Conservation (phyloP, 2,797 vertebrate species). For the Dicrostonyx torquatus region DNA sequence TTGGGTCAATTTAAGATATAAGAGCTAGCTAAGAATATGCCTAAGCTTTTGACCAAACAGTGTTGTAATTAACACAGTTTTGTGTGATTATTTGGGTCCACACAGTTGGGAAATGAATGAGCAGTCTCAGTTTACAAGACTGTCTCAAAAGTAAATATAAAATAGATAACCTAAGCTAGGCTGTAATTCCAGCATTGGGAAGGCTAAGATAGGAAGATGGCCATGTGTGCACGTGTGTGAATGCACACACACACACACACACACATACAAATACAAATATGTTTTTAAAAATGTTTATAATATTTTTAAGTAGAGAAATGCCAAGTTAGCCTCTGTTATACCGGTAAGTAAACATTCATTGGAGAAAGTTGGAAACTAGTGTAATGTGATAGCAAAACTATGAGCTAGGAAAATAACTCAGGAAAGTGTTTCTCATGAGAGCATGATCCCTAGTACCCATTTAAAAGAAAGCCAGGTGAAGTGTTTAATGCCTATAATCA, state of each 20-base stretch:
- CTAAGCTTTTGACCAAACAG: no score
- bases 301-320: not conserved
- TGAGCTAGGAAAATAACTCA: not conserved
- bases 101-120: no score
- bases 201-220: not conserved
- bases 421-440: not conserved
- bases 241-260: not conserved
- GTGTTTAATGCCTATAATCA: not conserved
- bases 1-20: no score
- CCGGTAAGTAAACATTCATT: not conserved
- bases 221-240: not conserved
- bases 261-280: no score
- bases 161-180: not conserved
- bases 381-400: not conserved
- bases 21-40: no score
- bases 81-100: no score
- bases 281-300: no score
- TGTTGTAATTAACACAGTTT: no score
- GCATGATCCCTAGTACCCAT: not conserved
- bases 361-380: not conserved
- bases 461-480: not conserved
- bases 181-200: not conserved
- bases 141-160: no score
- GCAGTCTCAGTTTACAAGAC: no score
- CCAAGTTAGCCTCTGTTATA: not conserved